These are phyloP conservation scores for Charina bottae DNA, from an alignment of 2,113 vertebrate species.

Conservation along the genomic window DNA sequence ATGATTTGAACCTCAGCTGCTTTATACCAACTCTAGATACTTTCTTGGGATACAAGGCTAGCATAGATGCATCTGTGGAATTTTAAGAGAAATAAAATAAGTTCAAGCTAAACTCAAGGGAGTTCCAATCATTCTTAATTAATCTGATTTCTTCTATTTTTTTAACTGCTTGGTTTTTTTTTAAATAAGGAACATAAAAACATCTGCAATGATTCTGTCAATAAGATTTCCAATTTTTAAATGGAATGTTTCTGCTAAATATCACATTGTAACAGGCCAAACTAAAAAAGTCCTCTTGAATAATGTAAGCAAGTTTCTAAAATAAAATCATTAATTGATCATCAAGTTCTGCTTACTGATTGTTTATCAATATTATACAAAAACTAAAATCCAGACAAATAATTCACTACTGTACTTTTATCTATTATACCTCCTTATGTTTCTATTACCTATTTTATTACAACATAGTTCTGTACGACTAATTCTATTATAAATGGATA, in stretches of 20 bases:
- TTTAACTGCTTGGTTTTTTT: background rate
- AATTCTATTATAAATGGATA: constrained; percentile 14
- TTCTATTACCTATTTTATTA: constrained; percentile 24
- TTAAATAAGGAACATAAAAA: background rate
- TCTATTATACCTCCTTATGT: background rate
- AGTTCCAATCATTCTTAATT: constrained; percentile 6
- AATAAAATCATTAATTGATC: constrained; percentile 48
- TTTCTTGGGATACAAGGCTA: background rate
- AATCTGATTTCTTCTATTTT: constrained; percentile 1
- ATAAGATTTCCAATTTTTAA: constrained; percentile 37
- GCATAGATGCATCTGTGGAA: background rate
- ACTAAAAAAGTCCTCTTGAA: constrained; percentile 26
- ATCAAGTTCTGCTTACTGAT: background rate
- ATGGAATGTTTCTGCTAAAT: constrained; percentile 8
- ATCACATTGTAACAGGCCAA: constrained; percentile 16
- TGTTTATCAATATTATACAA: constrained; percentile 6
- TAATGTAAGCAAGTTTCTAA: constrained; percentile 29
- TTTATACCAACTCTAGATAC: background rate
- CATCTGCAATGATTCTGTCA: background rate
- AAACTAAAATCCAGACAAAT: constrained; percentile 29
- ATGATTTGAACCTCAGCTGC: background rate
- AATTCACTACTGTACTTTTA: constrained; percentile 1
- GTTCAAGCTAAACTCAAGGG: background rate
- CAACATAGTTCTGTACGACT: background rate
- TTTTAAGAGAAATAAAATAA: background rate